Base-by-base conservation (phyloP, 2,888 invertebrate species). In the Busseola fusca region DNA sequence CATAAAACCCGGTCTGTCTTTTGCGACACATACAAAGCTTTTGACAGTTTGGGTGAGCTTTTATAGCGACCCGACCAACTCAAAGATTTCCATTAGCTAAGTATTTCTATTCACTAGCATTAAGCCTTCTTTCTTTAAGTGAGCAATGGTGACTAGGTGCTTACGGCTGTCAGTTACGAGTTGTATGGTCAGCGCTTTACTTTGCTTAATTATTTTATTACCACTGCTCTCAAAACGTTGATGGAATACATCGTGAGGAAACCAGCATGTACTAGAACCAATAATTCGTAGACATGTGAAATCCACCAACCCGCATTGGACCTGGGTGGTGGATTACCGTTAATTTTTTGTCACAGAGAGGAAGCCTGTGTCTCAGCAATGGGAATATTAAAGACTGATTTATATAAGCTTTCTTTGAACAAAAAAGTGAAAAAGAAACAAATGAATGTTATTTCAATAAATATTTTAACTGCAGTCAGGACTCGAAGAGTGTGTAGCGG, bases 51-150 rank as follows among this genome's bases (percentile, higher is more conserved):
- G 78, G 40, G 54, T 70, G 57, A 37, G 21, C 50, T 78, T 45
- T 58, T 78, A 42, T 16, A 18, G 21, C 37, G 3, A 5, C 52
- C 62, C 27, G 4, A 25, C 42, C 42, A 30, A 63, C 25, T 14
- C 50, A 12, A 45, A 40, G 62, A 78, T 25, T 71, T 71, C 52
- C 40, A 73, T 73, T 57, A 63, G 27, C 40, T 58, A 18, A 48
- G 48, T 71, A n/a, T 73, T 57, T 45, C 21, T 25, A 6, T 27
- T 42, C 63, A 25, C 27, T 3, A 21, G 3, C 21, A 48, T 10
- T n/a, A 3, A n/a, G 21, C 50, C 50, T n/a, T 50, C n/a, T 45
- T 21, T 45, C 0, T 45, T 9, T 7, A 21, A 45, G 18, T 18
- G 45, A 45, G 21, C 21, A 21, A 7, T 45, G 18, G 18, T 45